Conservation (phyloP, 2,888 invertebrate genomes). For the Carpatolechia fugitivella region DNA sequence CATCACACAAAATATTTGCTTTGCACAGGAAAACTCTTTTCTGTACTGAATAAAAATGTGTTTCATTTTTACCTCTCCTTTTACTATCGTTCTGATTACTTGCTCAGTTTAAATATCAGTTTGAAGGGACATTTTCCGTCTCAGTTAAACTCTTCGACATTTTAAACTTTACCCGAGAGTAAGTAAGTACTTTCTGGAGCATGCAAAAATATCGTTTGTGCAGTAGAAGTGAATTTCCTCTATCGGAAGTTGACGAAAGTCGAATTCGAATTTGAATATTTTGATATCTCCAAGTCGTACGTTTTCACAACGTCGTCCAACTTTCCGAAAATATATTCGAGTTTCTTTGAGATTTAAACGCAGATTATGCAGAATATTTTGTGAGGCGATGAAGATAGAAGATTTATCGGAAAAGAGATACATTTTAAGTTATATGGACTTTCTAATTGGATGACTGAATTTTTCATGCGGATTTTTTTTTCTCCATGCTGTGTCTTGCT, state of each 20-base stretch:
- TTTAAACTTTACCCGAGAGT: slow-evolving; percentile 25
- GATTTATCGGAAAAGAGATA: no score
- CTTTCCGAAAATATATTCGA: slow-evolving; percentile 6
- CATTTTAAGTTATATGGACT: no score
- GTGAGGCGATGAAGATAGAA: neutral
- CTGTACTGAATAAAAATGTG: no score
- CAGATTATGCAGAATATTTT: slow-evolving; percentile 3
- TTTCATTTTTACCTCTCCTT: no score
- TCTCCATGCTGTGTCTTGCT: no score
- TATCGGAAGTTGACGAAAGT: slow-evolving; percentile 8
- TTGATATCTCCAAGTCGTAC: slow-evolving; percentile 10
- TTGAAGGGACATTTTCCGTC: neutral
- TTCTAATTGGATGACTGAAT: no score
- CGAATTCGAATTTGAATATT: slow-evolving; percentile 13
- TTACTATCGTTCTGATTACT: neutral
- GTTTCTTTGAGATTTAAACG: slow-evolving; percentile 6
- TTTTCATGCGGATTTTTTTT: no score
- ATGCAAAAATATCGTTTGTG: slow-evolving; percentile 3
- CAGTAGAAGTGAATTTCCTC: slow-evolving; percentile 12
- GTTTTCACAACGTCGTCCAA: neutral
- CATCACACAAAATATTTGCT: no score
- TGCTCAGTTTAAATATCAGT: neutral
- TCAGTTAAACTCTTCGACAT: slow-evolving; percentile 22
- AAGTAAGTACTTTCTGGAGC: neutral
- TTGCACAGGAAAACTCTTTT: no score